phyloP scores from a whole-genome alignment of 30 jellyfish, hydroid and myxozoan species.

The Sanderia malayensis region DNA sequence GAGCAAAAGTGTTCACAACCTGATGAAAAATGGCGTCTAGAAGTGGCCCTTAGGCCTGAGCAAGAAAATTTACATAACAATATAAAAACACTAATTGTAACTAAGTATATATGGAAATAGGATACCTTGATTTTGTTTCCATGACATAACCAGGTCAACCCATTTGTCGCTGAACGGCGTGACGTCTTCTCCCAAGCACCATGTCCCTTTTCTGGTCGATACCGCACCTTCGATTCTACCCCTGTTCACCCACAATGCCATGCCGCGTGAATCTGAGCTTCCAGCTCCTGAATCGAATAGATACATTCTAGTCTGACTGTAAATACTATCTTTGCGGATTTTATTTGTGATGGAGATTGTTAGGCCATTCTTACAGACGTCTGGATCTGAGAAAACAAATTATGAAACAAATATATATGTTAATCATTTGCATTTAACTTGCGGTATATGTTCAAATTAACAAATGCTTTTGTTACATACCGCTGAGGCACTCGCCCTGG shows the following conservation, averaged over 20 bases:
- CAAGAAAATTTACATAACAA: too few relatives aligned
- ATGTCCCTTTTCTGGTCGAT: constrained; percentile 71
- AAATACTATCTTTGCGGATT: constrained; percentile 67
- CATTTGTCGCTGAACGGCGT: constrained; percentile 68
- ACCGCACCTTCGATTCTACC: constrained; percentile 84
- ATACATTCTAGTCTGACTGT: constrained; percentile 66
- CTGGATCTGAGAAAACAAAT: constrained; percentile 96
- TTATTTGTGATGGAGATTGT: constrained; percentile 85
- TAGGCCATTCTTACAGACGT: constrained; percentile 79
- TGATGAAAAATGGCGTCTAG: too few relatives aligned
- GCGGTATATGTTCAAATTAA: too few relatives aligned
- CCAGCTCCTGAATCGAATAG: constrained; percentile 95
- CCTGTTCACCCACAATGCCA: constrained; percentile 81
- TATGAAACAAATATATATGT: too few relatives aligned
- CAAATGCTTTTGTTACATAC: constrained; percentile 25
- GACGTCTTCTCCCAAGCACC: constrained; percentile 82
- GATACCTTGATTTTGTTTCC: constrained; percentile 82
- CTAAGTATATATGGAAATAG: neutral
- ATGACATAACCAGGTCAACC: constrained; percentile 79
- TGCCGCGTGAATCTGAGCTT: constrained; percentile 89
- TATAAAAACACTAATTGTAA: too few relatives aligned
- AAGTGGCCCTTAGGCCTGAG: too few relatives aligned
- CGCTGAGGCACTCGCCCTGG: constrained; percentile 95
- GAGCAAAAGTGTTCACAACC: too few relatives aligned
- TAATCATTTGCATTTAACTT: too few relatives aligned